Base-by-base conservation (phyloP, 2,113 vertebrate genomes). In the Upupa epops region DNA sequence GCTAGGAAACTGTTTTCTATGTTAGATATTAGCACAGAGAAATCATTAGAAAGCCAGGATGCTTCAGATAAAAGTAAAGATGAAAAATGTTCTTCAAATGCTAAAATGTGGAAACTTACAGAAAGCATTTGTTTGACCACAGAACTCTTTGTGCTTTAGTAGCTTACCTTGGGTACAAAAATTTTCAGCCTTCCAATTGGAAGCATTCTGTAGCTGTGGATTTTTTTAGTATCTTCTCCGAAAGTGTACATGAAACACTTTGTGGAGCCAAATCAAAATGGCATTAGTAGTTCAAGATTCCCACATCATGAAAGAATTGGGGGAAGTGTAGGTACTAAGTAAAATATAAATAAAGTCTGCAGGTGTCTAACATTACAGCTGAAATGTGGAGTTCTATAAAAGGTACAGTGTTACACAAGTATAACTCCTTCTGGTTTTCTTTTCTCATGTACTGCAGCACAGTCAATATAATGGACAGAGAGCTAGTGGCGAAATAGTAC, bases 361-460 rank as follows among this genome's bases (percentile, higher is more conserved):
- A 65, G 17, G 2, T 68, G 14, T 82, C 40, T 58, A 32, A 51
- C 3, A 1, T 63, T 72, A 60, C 13, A 25, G 10, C 45, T 34
- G 34, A 91, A 89, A 68, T 52, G 21, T 40, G 25, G 28, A 46
- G 8, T 37, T 75, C 21, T 82, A 0, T 46, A 31, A 51, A 77
- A 86, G 13, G 29, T 56, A 21, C 1, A 13, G 25, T 58, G 11
- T 74, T 71, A 34, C 16, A 45, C n/a, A 75, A 72, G 10, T 20
- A 36, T 1, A 31, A 13, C 1, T 0, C 25, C 4, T 73, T 80
- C 14, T 45, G 36, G 0, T 28, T 80, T 69, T 14, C 40, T 66
- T 20, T 78, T 72, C 49, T 49, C 3, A 0, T 73, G 13, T 49
- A 21, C 17, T 72, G 24, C 60, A 70, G 21, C 14, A 31, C 13